Evolutionary conservation across 37 sponge, comb jelly and placozoan genomes (phyloP).

Genomic region (Dysidea cf. avara): DNA sequence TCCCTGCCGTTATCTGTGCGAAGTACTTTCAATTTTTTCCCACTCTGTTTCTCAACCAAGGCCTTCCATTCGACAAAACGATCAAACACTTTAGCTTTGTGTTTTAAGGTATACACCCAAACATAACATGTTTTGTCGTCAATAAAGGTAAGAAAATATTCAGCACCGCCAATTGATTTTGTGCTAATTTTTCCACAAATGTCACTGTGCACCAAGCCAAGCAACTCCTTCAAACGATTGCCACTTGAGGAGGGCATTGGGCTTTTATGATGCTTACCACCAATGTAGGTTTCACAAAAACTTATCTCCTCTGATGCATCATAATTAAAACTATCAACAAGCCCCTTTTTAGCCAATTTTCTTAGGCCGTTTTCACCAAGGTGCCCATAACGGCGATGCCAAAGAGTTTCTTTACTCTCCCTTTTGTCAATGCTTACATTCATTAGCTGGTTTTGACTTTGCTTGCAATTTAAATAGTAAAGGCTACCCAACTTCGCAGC

Average conservation of each 20-base stretch:
- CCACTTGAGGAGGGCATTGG: slow-evolving; percentile 14
- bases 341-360: slow-evolving; percentile 5
- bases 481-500: slow-evolving; percentile 50
- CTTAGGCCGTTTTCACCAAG: no score
- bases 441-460: neutral
- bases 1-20: slow-evolving; percentile 28
- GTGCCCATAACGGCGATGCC: no score
- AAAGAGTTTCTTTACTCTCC: slow-evolving; percentile 24
- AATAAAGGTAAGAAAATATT: slow-evolving; percentile 33
- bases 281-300: slow-evolving; percentile 48
- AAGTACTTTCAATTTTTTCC: slow-evolving; percentile 10
- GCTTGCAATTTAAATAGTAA: slow-evolving; percentile 29
- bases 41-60: slow-evolving; percentile 5
- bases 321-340: slow-evolving; percentile 45
- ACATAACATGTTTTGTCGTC: slow-evolving; percentile 20
- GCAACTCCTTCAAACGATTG: slow-evolving; percentile 26
- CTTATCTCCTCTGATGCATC: slow-evolving; percentile 24
- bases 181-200: slow-evolving; percentile 23
- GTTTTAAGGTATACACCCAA: slow-evolving; percentile 20
- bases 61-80: slow-evolving; percentile 23
- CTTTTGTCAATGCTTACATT: slow-evolving; percentile 1
- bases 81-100: slow-evolving; percentile 1
- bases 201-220: slow-evolving; percentile 32
- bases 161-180: slow-evolving; percentile 16
- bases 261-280: slow-evolving; percentile 46